Percentiles rank a stretch among this genome's conserved stretches.
Evolutionary conservation across 2,113 vertebrate species (phyloP).

Genomic region (Syrrhaptes paradoxus): DNA sequence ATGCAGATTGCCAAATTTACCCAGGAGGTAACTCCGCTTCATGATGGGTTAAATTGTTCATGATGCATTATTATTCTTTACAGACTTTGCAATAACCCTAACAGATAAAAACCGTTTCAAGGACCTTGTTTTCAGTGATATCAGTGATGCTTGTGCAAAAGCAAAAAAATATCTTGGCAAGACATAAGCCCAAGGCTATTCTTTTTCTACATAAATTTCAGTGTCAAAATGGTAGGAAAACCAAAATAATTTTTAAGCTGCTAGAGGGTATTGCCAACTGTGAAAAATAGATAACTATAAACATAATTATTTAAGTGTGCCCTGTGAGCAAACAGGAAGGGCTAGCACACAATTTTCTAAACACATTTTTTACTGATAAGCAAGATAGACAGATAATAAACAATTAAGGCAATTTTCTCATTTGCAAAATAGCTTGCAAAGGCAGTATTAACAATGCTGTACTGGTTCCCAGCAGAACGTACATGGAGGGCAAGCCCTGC

Average conservation of each 20-base stretch:
- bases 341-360: background rate
- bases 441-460: background rate
- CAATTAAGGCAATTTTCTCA: background rate
- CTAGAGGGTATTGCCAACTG: constrained; percentile 1
- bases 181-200: background rate
- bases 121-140: background rate
- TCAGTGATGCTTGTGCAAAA: background rate
- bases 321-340: background rate
- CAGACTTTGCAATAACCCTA: background rate
- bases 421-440: background rate
- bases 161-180: background rate
- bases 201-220: background rate
- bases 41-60: background rate
- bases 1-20: background rate
- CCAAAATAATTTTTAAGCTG: constrained; percentile 22
- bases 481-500: background rate
- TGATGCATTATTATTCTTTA: background rate
- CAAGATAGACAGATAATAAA: background rate
- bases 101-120: background rate
- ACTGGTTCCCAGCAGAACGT: background rate
- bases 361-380: background rate
- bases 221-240: background rate
- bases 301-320: constrained; percentile 8
- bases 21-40: background rate
- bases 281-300: background rate